Evolutionary conservation across 1,140 invertebrate species (phyloP).

Genomic region (Scaptomyza hsui): DNA sequence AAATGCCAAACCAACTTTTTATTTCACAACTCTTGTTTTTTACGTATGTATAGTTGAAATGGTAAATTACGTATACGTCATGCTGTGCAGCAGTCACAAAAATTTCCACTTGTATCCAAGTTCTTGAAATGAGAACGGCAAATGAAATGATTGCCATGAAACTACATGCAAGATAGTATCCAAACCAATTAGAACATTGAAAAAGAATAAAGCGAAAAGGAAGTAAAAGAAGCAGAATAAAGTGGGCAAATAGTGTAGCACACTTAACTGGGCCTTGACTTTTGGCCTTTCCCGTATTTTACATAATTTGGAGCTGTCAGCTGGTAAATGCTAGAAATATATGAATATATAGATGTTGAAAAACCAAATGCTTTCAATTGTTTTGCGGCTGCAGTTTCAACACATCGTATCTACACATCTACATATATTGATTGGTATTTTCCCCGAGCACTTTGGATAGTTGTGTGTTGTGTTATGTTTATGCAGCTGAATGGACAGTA

Average conservation of each 20-base stretch:
- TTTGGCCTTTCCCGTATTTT: constrained; percentile 17
- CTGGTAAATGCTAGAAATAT: constrained; percentile 27
- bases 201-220: background rate
- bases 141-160: constrained; percentile 8
- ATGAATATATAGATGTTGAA: constrained; percentile 24
- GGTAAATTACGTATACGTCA: constrained; percentile 32
- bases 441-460: constrained; percentile 12
- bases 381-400: constrained; percentile 11
- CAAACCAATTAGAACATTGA: constrained; percentile 29
- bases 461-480: too few relatives aligned
- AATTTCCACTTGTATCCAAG: background rate
- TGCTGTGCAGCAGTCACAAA: constrained; percentile 14
- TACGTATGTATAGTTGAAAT: background rate
- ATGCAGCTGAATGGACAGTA: constrained; percentile 49
- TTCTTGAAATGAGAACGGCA: background rate
- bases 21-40: background rate
- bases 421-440: constrained; percentile 38
- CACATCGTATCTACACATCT: constrained; percentile 1
- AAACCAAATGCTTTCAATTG: constrained; percentile 1
- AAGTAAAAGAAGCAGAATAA: background rate
- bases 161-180: background rate
- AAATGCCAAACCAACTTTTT: constrained; percentile 1
- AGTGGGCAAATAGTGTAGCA: constrained; percentile 13
- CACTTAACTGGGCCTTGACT: constrained; percentile 37
- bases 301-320: constrained; percentile 37